Evolutionary conservation across 2,113 vertebrate species (phyloP), one percentile per base, ranked within the genome.

Genomic region (Gobius niger): DNA sequence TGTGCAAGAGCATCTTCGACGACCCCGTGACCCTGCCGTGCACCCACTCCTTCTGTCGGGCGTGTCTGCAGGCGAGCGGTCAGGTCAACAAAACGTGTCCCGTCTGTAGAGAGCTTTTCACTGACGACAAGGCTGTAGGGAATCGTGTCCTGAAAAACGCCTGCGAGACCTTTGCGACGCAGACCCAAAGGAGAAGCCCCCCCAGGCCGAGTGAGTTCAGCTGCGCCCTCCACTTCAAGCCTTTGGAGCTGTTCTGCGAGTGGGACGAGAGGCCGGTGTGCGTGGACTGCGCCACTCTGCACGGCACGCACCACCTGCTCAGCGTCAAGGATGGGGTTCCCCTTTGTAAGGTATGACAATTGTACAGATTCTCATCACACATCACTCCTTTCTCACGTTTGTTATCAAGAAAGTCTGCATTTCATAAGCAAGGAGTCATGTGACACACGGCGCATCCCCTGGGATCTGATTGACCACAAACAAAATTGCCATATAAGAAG

Each of bases 231-330:
- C 93, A 94, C 74, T 52, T 77, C 19, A 85, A 82, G 63, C 87
- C 88, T 3, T 80, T 93, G 47, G 82, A 85, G 67, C 78, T 93
- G 5, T 94, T 84, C 87, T 94, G 93, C 5, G 75, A 90, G 64
- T 90, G 88, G 47, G 92, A 93, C 67, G 89, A 92, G 74, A 81
- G 72, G 62, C 89, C 86, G 0, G 73, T 93, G 47, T 94, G 93
- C n/a, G 84, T 85, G 46, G 89, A 91, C 0, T 93, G 93, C 9
- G 85, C 89, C 11, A 12, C 50, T 0, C 68, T 83, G 5, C 93
- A 94, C 69, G 69, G 4, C 5, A 63, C 66, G 0, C 93, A 94
- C 78, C 71, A 61, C 4, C 68, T 92, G 41, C 50, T 5, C 0
- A 5, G 89, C 0, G 1, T 91, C 8, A 85, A 62, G 2, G 68